phyloP scores from a whole-genome alignment of 2,888 invertebrate species.

The Caenorhabditis sp. region DNA sequence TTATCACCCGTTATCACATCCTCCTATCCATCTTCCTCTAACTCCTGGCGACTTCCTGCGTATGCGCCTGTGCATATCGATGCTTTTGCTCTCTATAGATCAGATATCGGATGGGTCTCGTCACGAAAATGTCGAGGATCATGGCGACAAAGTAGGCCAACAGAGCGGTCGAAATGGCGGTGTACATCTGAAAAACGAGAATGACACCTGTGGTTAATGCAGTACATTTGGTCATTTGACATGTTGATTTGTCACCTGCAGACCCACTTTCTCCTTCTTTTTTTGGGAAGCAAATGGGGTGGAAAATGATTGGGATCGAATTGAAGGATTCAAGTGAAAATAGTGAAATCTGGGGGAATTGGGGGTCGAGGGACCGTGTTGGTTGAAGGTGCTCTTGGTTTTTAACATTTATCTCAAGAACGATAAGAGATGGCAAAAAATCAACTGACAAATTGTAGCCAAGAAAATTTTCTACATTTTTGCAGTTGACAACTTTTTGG shows the following conservation, averaged over 20 bases:
- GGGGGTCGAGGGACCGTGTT: too few relatives aligned
- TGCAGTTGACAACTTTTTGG: too few relatives aligned
- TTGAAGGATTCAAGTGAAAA: neutral
- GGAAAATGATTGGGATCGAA: neutral
- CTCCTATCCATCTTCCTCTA: slow-evolving; percentile 2
- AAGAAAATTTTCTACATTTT: too few relatives aligned
- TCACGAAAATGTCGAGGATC: slow-evolving; percentile 74
- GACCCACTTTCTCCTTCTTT: slow-evolving; percentile 36
- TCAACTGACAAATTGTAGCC: too few relatives aligned
- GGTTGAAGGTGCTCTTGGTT: too few relatives aligned
- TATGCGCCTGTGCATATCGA: slow-evolving; percentile 59
- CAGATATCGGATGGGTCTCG: slow-evolving; percentile 75
- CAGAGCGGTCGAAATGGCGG: slow-evolving; percentile 73
- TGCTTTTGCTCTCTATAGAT: slow-evolving; percentile 62
- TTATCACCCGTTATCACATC: slow-evolving; percentile 8
- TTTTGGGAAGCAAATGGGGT: neutral
- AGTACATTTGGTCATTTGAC: slow-evolving; percentile 57
- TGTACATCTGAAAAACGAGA: slow-evolving; percentile 72
- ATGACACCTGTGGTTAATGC: slow-evolving; percentile 52
- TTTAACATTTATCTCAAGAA: too few relatives aligned
- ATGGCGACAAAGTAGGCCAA: slow-evolving; percentile 76
- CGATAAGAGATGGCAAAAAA: too few relatives aligned
- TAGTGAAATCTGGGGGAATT: neutral
- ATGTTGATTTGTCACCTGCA: slow-evolving; percentile 49
- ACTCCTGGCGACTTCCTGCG: slow-evolving; percentile 14